These are phyloP conservation scores for Myiagra hebetior DNA, from an alignment of 2,113 vertebrate genomes.

Conservation along the genomic window DNA sequence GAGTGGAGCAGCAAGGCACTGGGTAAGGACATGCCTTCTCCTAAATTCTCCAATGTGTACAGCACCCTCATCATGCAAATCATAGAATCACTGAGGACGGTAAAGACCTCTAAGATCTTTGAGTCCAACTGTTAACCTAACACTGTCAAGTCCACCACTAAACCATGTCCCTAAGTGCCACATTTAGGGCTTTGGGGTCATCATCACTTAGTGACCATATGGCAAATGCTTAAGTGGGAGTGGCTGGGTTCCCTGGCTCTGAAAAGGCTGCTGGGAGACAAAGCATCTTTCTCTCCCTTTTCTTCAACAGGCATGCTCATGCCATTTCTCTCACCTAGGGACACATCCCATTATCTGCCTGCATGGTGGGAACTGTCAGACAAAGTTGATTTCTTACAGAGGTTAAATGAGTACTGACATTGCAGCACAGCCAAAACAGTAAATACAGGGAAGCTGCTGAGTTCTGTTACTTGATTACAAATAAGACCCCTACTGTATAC, in stretches of 20 bases:
- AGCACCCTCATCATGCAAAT: background rate
- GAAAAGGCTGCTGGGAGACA: background rate
- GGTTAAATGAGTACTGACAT: background rate
- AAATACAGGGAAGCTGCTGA: background rate
- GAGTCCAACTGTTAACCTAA: background rate
- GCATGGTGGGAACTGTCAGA: accelerated
- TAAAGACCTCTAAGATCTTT: background rate
- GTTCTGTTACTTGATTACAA: background rate
- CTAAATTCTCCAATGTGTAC: background rate
- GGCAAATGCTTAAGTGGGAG: background rate
- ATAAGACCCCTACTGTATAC: background rate
- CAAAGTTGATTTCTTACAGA: background rate
- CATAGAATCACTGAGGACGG: background rate
- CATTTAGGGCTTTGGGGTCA: background rate
- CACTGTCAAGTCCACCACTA: background rate
- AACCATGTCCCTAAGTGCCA: background rate
- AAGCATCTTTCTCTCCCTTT: background rate
- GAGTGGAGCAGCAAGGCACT: background rate
- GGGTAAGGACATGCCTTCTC: background rate
- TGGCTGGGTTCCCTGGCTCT: background rate
- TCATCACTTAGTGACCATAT: background rate
- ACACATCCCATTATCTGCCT: background rate
- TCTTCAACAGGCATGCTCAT: accelerated
- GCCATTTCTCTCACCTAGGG: background rate
- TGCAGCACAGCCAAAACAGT: background rate